Evolutionary conservation across 2,888 invertebrate genomes (phyloP).

Genomic region (Eupithecia centaureata): DNA sequence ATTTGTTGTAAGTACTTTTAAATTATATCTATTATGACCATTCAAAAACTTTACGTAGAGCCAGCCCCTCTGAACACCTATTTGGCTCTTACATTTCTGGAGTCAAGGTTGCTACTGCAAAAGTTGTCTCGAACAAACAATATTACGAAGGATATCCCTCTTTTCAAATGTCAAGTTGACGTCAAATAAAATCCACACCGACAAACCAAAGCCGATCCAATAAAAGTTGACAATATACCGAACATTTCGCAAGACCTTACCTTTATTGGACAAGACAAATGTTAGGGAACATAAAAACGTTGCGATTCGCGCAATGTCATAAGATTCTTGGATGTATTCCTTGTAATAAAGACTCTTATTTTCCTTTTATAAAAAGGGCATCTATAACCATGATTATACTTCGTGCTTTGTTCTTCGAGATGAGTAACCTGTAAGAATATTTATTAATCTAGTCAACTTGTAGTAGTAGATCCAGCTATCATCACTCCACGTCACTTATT

Average conservation of each 20-base stretch:
- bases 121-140: background rate
- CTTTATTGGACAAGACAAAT: slow-evolving; percentile 42
- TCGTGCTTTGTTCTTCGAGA: too few species aligned
- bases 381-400: too few species aligned
- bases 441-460: too few species aligned
- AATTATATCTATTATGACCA: background rate
- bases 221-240: slow-evolving; percentile 6
- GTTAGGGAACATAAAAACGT: background rate
- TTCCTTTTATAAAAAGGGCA: too few species aligned
- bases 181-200: slow-evolving; percentile 3
- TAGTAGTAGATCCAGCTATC: too few species aligned
- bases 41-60: background rate
- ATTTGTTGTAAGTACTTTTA: too few species aligned
- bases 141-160: background rate
- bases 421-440: too few species aligned
- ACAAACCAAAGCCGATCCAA: slow-evolving; percentile 1
- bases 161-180: slow-evolving; percentile 8
- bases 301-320: background rate
- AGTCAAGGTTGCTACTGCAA: background rate
- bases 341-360: background rate
- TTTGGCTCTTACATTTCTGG: background rate
- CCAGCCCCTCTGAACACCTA: background rate
- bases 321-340: background rate
- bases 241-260: background rate
- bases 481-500: too few species aligned